Conservation (phyloP, 1,140 invertebrate species). For the Sycophaga agraensis region DNA sequence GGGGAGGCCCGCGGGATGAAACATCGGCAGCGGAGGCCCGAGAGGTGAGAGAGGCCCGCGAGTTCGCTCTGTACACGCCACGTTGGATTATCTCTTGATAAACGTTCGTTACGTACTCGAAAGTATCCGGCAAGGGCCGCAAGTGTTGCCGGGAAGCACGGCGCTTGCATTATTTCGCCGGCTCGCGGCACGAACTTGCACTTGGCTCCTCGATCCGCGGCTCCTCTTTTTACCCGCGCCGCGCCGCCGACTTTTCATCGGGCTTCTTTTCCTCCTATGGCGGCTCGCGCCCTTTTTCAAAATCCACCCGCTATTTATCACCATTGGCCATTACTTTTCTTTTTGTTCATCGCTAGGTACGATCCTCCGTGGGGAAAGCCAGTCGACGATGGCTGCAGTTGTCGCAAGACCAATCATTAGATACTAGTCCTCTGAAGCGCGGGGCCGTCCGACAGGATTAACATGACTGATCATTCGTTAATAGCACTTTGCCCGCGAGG, state of each 20-base stretch:
- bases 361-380: no score
- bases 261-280: background rate
- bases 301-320: no score
- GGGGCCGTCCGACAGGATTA: no score
- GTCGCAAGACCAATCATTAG: no score
- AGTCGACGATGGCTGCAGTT: no score
- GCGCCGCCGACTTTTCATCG: background rate
- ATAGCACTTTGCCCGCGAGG: no score
- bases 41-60: background rate
- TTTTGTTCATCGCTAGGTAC: no score
- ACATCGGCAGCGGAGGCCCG: constrained; percentile 7
- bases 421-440: no score
- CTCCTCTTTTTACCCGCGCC: background rate
- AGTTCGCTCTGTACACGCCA: constrained; percentile 22
- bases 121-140: constrained; percentile 22
- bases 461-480: no score
- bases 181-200: constrained; percentile 21
- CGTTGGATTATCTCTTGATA: constrained; percentile 33
- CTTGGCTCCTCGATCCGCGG: constrained; percentile 1
- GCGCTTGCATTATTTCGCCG: constrained; percentile 25
- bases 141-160: constrained; percentile 28
- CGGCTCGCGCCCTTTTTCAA: no score
- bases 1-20: constrained; percentile 4
- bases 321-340: no score
- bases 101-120: constrained; percentile 31